These are phyloP conservation scores for Lagorchestes hirsutus DNA, from an alignment of 2,797 vertebrate genomes.

Conservation along the genomic window DNA sequence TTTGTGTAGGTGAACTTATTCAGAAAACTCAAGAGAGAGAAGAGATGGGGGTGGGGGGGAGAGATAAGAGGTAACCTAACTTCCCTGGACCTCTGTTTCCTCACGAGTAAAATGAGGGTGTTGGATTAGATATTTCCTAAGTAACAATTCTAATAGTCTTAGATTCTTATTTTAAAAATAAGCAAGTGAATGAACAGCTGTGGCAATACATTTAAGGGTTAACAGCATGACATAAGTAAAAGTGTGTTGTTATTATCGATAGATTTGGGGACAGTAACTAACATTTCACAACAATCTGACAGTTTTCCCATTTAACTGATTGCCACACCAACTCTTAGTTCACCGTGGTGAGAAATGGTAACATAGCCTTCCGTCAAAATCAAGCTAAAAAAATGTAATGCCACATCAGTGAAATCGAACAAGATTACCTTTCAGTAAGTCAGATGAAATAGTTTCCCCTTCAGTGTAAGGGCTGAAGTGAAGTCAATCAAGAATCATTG, in stretches of 20 bases:
- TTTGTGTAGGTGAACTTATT: neutral
- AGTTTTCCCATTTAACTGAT: neutral
- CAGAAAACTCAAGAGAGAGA: neutral
- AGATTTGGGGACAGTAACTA: neutral
- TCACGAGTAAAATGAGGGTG: neutral
- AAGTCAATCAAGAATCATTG: neutral
- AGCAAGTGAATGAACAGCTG: neutral
- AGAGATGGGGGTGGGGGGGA: neutral
- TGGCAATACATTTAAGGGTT: neutral
- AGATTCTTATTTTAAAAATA: neutral
- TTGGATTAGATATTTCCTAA: neutral
- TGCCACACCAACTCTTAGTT: neutral
- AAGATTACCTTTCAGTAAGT: constrained; percentile 34
- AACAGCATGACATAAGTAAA: neutral
- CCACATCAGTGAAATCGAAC: constrained; percentile 7
- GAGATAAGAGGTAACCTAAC: neutral
- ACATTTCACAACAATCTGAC: neutral
- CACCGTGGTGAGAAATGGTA: constrained; percentile 35
- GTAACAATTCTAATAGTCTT: neutral
- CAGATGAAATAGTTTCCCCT: constrained; percentile 35
- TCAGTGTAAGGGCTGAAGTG: neutral
- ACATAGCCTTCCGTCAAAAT: constrained; percentile 17
- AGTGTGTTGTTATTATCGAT: neutral
- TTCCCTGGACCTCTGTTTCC: neutral
- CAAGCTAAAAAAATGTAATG: constrained; percentile 19